Base-by-base conservation (phyloP, 2,888 invertebrate genomes). In the Chrysolina americana region DNA sequence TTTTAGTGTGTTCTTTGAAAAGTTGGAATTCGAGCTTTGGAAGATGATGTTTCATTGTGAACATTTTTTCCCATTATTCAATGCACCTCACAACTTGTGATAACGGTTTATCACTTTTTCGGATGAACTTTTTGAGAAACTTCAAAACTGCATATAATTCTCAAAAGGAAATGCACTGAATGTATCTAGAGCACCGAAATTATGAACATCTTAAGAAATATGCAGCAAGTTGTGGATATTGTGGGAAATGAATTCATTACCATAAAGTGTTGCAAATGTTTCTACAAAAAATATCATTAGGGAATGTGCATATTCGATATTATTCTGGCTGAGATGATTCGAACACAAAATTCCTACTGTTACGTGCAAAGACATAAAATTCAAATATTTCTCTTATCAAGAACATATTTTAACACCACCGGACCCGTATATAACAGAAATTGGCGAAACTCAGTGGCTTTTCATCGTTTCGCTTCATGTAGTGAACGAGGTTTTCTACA, bases 161-260 rank as follows among this genome's bases (percentile, higher is more conserved):
- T 79, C 81, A 73, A 76, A 81, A 64, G 75, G 65, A 47, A 80
- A 81, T 2, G 78, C 70, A 68, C 79, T 80, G 53, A 81, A 81
- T 10, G 70, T 62, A 68, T 82, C 79, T 65, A 82, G 68, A 13
- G 62, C 80, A 72, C 8, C n/a, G n/a, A 70, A 77, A 6, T 62
- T 68, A 71, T 76, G 64, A 10, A 76, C 79, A 68, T 79, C 77
- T 48, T 73, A n/a, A 5, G 75, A 48, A n/a, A 81, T 59, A 73
- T 82, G 80, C 47, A 80, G 70, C n/a, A 56, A 36, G 36, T 53
- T 53, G 41, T 65, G 64, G 13, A 64, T 41, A 53, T 71, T 71
- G 36, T 71, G 65, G 10, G 71, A 71, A 36, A 71, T 64, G 48
- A 41, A 36, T 50, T 71, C 21, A 21, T 28, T n/a, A 17, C 65